Evolutionary conservation across 1,140 invertebrate genomes (phyloP).

Genomic region (Phthorimaea operculella): DNA sequence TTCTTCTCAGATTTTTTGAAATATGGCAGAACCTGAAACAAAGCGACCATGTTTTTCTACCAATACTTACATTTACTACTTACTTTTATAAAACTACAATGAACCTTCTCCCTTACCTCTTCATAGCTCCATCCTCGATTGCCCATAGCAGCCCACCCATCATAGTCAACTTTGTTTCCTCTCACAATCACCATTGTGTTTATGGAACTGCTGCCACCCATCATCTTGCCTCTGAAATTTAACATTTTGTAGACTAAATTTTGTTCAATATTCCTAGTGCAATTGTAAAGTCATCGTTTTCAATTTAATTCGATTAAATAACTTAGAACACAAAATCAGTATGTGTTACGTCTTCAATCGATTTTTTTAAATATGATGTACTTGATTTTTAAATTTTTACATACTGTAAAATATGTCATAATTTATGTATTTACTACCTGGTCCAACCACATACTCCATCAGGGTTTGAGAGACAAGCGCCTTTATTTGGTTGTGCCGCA

Average conservation of each 20-base stretch:
- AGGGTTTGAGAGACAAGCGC: background rate
- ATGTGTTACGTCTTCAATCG: too few relatives aligned
- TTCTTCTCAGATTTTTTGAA: slow-evolving; percentile 69
- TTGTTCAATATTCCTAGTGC: too few relatives aligned
- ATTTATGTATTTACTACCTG: background rate
- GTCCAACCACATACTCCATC: background rate
- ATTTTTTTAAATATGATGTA: too few relatives aligned
- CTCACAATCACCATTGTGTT: slow-evolving; percentile 84
- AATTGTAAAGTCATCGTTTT: too few relatives aligned
- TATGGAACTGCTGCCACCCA: slow-evolving; percentile 76
- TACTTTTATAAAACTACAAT: too few relatives aligned
- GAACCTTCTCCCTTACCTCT: background rate
- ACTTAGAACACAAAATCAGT: too few relatives aligned
- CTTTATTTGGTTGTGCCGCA: background rate
- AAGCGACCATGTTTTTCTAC: background rate
- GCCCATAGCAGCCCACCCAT: slow-evolving; percentile 69
- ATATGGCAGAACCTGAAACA: slow-evolving; percentile 1
- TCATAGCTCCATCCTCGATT: slow-evolving; percentile 74
- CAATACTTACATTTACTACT: background rate
- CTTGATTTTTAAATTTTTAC: too few relatives aligned
- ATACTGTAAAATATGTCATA: too few relatives aligned
- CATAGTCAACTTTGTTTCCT: slow-evolving; percentile 76
- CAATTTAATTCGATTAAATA: too few relatives aligned
- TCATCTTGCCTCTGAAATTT: slow-evolving; percentile 46
- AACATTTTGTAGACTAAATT: background rate